These are phyloP conservation scores for Pseudococcus longispinus DNA, from an alignment of 2,888 invertebrate species.

Conservation along the genomic window DNA sequence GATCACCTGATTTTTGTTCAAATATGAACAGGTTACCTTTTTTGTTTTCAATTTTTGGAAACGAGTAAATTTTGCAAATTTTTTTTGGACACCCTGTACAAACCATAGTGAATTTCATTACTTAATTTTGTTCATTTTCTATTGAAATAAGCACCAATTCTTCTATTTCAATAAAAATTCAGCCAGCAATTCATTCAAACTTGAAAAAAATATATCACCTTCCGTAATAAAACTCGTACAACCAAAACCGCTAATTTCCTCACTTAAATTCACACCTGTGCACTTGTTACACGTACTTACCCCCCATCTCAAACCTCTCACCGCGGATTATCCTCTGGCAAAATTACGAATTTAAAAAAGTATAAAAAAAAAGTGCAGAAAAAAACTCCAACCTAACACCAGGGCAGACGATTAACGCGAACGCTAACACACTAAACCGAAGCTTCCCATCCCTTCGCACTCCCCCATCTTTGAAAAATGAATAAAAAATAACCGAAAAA, in stretches of 20 bases:
- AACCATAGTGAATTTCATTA: too few species aligned
- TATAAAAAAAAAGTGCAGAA: background rate
- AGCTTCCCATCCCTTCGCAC: background rate
- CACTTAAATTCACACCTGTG: background rate
- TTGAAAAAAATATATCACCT: background rate
- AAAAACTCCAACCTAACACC: background rate
- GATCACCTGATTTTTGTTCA: too few species aligned
- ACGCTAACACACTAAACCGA: background rate
- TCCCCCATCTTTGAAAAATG: background rate
- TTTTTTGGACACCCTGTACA: too few species aligned
- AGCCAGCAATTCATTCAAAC: background rate
- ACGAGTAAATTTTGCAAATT: too few species aligned
- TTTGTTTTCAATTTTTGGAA: too few species aligned
- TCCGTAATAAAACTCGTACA: background rate
- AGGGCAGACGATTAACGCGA: background rate
- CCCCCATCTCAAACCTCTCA: background rate
- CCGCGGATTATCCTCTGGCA: background rate
- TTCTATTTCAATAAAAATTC: too few species aligned
- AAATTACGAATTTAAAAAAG: background rate
- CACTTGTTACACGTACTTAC: background rate
- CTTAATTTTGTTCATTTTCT: too few species aligned
- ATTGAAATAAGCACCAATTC: too few species aligned
- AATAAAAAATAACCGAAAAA: conserved; percentile 50
- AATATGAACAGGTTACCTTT: too few species aligned
- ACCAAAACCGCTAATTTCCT: background rate